Base-by-base conservation (phyloP, 1,140 invertebrate genomes). In the Drosophila orena region DNA sequence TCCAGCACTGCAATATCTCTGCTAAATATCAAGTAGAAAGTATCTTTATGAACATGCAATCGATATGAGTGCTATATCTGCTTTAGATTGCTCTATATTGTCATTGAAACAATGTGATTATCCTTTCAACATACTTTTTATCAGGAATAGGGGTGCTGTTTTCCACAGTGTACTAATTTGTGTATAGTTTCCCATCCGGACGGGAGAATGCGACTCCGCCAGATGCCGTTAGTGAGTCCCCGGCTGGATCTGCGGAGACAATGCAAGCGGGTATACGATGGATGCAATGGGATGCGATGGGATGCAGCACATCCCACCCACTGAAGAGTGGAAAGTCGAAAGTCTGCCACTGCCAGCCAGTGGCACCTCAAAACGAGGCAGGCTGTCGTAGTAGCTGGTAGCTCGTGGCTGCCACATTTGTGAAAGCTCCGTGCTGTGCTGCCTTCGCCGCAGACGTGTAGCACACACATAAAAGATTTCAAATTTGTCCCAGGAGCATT, bases 401-500 rank as follows among this genome's bases (percentile, higher is more conserved):
- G 20, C n/a, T 24, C 54, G 38, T 54, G 44, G 15, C 42, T 61
- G 81, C 47, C 73, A 77, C 74, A 85, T 85, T 85, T 85, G 52
- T 17, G 62, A 84, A 76, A 84, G 57, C 65, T 77, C 59, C 65
- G 75, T 59, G 15, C 3, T 42, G 15, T n/a, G 40, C 40, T 42
- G 40, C 15, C n/a, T 47, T 77, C 52, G 78, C 74, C 72, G 72
- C 81, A 85, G 81, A 85, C 77, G 38, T 52, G 61, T 44, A 44
- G 17, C 42, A 66, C 64, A 58, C 72, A 80, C 79, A 85, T 80
- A 85, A 85, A 86, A 86, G 81, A 77, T 77, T 81, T 81, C 61
- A 81, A 86, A 86, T 86, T 86, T 78, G 74, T 86, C 81, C 81
- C 81, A 78, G 53, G 81, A 86, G 81, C 78, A 64, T 86, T 78